phyloP scores from a whole-genome alignment of 2,888 invertebrate genomes.

The Dinocampus coccinellae region DNA sequence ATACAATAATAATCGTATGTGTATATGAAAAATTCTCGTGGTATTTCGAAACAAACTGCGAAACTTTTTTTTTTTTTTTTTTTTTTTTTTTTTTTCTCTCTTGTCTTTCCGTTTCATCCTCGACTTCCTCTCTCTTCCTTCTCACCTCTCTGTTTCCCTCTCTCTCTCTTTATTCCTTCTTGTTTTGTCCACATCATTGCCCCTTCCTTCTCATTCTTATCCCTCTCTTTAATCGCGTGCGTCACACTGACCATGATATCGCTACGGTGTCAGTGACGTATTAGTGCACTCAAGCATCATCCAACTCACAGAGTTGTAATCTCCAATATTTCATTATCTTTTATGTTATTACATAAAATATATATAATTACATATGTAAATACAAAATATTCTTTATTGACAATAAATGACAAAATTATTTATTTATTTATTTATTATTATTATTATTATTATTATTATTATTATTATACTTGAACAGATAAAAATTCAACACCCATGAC shows the following conservation, averaged over 20 bases:
- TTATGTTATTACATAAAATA: not conserved
- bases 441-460: too few relatives aligned
- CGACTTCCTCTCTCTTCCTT: slow-evolving; percentile 5
- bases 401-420: not conserved
- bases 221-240: slow-evolving; percentile 22
- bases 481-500: not conserved
- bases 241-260: slow-evolving; percentile 31
- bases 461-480: too few relatives aligned
- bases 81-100: not conserved
- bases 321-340: not conserved
- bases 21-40: too few relatives aligned
- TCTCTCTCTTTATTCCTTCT: slow-evolving; percentile 19
- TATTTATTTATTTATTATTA: not conserved
- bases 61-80: too few relatives aligned
- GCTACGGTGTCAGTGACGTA: not conserved
- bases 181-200: too few relatives aligned
- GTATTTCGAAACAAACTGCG: too few relatives aligned
- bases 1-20: too few relatives aligned
- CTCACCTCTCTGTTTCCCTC: slow-evolving; percentile 12
- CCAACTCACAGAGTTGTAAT: not conserved
- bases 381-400: too few relatives aligned
- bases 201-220: too few relatives aligned
- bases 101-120: not conserved
- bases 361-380: too few relatives aligned
- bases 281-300: not conserved